phyloP scores from a whole-genome alignment of 1,140 invertebrate species.

The Ips nitidus region DNA sequence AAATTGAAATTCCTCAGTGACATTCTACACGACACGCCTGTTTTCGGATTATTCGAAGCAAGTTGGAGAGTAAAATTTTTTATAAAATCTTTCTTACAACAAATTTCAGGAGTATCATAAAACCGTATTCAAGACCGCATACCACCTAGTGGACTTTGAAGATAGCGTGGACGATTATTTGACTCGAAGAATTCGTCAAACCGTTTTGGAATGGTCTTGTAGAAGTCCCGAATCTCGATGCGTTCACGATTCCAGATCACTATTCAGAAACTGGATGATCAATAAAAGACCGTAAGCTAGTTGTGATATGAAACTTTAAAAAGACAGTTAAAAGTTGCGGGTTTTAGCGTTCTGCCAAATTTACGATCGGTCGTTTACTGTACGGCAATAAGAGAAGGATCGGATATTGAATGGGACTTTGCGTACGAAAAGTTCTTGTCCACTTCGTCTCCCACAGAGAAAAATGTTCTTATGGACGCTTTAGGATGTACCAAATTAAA shows the following conservation, averaged over 20 bases:
- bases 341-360: constrained; percentile 71
- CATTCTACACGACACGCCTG: constrained; percentile 44
- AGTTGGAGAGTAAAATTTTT: constrained; percentile 5
- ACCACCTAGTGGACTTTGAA: constrained; percentile 39
- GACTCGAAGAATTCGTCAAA: constrained; percentile 54
- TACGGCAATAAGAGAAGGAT: constrained; percentile 72
- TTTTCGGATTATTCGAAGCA: constrained; percentile 46
- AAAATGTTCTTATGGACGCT: constrained; percentile 63
- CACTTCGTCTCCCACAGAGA: constrained; percentile 68
- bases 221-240: constrained; percentile 55
- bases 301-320: not conserved
- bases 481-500: constrained; percentile 72
- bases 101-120: constrained; percentile 36
- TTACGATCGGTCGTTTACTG: constrained; percentile 76
- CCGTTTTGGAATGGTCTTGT: constrained; percentile 57
- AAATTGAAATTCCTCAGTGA: constrained; percentile 56
- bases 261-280: constrained; percentile 56
- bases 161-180: constrained; percentile 51
- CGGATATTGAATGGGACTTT: constrained; percentile 77
- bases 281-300: constrained; percentile 38
- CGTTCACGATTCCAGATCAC: constrained; percentile 48
- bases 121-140: constrained; percentile 41
- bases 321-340: not conserved
- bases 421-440: constrained; percentile 70
- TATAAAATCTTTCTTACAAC: not conserved